These are phyloP conservation scores for Aproaerema taeniolella DNA, from an alignment of 2,888 invertebrate genomes.

Conservation along the genomic window DNA sequence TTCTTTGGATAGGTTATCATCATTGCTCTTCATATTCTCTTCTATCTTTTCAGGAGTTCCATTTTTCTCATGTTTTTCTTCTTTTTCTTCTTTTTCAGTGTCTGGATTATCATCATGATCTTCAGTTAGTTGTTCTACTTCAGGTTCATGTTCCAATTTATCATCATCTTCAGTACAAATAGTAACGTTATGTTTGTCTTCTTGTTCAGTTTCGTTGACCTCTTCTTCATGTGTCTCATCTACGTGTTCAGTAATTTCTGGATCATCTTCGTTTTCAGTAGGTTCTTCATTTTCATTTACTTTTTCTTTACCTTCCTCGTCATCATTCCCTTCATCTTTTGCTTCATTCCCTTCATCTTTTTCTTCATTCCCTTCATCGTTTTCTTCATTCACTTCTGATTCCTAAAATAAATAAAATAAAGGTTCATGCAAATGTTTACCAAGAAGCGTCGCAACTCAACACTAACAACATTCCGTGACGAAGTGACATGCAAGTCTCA, in stretches of 20 bases:
- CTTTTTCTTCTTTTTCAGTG: slow-evolving; percentile 1
- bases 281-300: slow-evolving; percentile 5
- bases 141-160: too few species aligned
- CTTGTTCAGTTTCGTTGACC: slow-evolving; percentile 7
- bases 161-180: not conserved
- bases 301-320: slow-evolving; percentile 8
- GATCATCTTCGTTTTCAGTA: slow-evolving; percentile 5
- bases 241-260: too few species aligned
- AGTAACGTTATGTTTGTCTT: slow-evolving; percentile 1
- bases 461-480: slow-evolving; percentile 39
- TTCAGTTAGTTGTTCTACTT: not conserved
- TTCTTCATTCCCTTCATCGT: too few species aligned
- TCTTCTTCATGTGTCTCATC: slow-evolving; percentile 10
- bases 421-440: slow-evolving; percentile 63
- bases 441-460: slow-evolving; percentile 67
- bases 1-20: too few species aligned
- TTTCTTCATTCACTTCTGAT: too few species aligned
- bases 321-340: slow-evolving; percentile 12
- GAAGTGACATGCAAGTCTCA: slow-evolving; percentile 53
- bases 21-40: slow-evolving; percentile 6
- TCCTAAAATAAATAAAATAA: slow-evolving; percentile 63
- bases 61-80: slow-evolving; percentile 8
- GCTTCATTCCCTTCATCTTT: slow-evolving; percentile 23
- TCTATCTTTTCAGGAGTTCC: slow-evolving; percentile 13
- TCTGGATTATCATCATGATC: slow-evolving; percentile 3